Percentiles rank a stretch among this genome's conserved stretches.
These are phyloP conservation scores for Nyctibius bracteatus DNA, from an alignment of 2,113 vertebrate genomes.

Conservation along the genomic window DNA sequence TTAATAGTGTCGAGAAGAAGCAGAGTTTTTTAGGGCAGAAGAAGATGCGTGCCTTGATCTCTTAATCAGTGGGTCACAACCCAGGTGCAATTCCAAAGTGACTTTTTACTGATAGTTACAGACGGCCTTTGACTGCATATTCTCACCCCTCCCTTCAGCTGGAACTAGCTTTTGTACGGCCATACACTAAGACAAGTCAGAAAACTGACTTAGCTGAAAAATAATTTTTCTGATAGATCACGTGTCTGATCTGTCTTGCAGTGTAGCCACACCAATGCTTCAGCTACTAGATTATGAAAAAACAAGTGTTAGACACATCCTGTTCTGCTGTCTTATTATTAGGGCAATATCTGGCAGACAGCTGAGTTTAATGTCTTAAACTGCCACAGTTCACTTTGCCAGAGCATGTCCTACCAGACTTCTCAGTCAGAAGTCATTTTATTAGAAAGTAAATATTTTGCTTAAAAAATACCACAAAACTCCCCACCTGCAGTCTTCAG, in stretches of 20 bases:
- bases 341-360: neutral
- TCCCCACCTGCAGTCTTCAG: neutral
- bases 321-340: neutral
- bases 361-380: neutral
- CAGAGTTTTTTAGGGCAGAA: neutral
- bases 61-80: neutral
- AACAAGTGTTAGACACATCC: neutral
- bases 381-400: neutral
- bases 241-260: neutral
- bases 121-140: neutral
- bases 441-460: neutral
- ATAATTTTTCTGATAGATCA: neutral
- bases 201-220: neutral
- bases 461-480: neutral
- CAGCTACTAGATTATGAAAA: neutral
- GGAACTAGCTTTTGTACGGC: neutral
- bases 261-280: neutral
- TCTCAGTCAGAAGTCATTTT: neutral
- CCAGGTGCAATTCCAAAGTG: neutral
- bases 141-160: neutral
- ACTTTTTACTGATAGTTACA: neutral
- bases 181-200: neutral
- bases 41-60: neutral
- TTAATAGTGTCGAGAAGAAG: neutral
- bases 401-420: neutral